These are phyloP conservation scores for Drosophila kanapiae DNA, from an alignment of 1,140 invertebrate genomes.

Conservation along the genomic window DNA sequence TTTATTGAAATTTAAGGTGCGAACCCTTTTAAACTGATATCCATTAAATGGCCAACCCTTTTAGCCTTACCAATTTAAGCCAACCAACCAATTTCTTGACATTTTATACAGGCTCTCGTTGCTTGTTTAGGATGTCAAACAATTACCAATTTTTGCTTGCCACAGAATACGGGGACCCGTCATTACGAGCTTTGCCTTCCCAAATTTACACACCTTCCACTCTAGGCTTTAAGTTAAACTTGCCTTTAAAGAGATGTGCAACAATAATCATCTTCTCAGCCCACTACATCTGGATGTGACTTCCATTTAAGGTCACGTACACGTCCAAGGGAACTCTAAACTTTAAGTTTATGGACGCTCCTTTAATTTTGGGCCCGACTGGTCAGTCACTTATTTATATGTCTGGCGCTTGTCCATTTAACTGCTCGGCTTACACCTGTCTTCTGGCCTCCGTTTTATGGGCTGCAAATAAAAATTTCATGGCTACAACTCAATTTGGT, in stretches of 20 bases:
- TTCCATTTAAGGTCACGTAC: conserved; percentile 6
- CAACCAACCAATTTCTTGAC: conserved; percentile 26
- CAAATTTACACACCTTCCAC: conserved; percentile 20
- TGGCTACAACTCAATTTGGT: conserved; percentile 50
- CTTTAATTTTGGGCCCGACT: conserved; percentile 47
- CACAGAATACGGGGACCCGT: conserved; percentile 9
- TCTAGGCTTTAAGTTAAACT: conserved; percentile 10
- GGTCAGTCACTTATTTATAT: conserved; percentile 39
- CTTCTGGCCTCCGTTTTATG: conserved; percentile 50
- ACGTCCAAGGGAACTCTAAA: conserved; percentile 18
- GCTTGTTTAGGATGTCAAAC: conserved; percentile 55
- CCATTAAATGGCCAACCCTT: conserved; percentile 6
- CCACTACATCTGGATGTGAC: not conserved
- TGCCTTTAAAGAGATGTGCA: conserved; percentile 9
- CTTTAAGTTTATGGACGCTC: conserved; percentile 48
- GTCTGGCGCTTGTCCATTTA: conserved; percentile 34
- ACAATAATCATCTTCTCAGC: not conserved
- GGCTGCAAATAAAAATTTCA: conserved; percentile 57
- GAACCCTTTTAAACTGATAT: not conserved
- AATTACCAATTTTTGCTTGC: conserved; percentile 34
- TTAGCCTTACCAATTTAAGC: conserved; percentile 13
- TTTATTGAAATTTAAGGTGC: not conserved
- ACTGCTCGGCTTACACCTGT: conserved; percentile 51
- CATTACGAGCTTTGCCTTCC: not conserved
- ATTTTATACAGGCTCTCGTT: conserved; percentile 31